Evolutionary conservation across 2,888 invertebrate species (phyloP), one percentile per base, ranked within the genome.

Genomic region (Brenthis ino): DNA sequence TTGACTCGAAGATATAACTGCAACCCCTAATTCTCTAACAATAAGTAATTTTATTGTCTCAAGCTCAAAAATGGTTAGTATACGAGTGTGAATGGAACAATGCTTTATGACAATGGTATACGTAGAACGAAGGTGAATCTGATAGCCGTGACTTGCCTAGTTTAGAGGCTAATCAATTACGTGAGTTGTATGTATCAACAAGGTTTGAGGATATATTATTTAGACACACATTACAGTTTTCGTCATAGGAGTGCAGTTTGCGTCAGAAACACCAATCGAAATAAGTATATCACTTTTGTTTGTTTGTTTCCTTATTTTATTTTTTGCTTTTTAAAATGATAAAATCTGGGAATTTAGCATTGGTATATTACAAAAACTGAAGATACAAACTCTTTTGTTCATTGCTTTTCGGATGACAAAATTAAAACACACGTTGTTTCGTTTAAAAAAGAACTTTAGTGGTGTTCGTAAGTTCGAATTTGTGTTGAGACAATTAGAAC

Each of bases 31-130:
- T n/a, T 50, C 60, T 60, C 58, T n/a, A 2, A 58, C 24, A 60
- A 50, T 11, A 60, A 11, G 48, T 43, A 48, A 6, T n/a, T 28
- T 77, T 77, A 77, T 74, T 76, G 77, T 75, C 76, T 60, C 50
- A 1, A 60, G 48, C n/a, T 50, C 60, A n/a, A 28, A 60, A 33
- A 60, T 60, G 33, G 57, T 81, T 82, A 79, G 77, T 72, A 71
- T 80, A 76, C 71, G 71, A 69, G 77, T 79, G 82, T 78, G 79
- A 85, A 83, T 83, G 76, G 80, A 79, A 85, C 84, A 82, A 81
- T 80, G 78, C 79, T 68, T 77, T 82, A 75, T 81, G 74, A 71
- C 74, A 74, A 63, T 60, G 63, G 51, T 43, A 75, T 74, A 77
- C 74, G 73, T 74, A 74, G 63, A 74, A 68, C 72, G 80, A 83